A percentile compares a stretch with the other conserved stretches of the same genome.
Conservation (phyloP, 2,888 invertebrate genomes). For the Callyntrura guangdongensis region DNA sequence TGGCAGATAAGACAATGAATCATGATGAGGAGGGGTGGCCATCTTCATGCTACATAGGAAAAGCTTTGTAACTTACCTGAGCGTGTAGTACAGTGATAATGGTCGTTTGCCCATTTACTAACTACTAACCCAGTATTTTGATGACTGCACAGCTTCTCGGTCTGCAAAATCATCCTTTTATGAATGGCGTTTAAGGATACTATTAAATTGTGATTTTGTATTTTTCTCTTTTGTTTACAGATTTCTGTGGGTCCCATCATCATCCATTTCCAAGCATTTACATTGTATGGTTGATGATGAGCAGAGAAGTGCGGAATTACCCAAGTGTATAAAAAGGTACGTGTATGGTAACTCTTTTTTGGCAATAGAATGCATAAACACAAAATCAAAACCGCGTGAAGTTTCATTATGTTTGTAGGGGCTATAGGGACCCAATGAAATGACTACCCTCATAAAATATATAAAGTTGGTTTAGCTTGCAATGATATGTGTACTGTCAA, state of each 20-base stretch:
- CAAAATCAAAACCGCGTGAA: too few species aligned
- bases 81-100: neutral
- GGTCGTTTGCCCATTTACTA: neutral
- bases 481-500: too few species aligned
- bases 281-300: too few species aligned
- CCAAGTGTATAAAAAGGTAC: too few species aligned
- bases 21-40: constrained; percentile 14
- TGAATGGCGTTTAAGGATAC: neutral
- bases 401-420: too few species aligned
- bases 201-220: neutral
- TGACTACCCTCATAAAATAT: too few species aligned
- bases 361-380: too few species aligned
- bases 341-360: too few species aligned
- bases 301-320: too few species aligned
- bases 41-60: constrained; percentile 14
- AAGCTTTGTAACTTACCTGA: neutral
- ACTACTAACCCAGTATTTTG: neutral
- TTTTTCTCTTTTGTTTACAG: neutral
- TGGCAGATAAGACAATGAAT: constrained; percentile 1
- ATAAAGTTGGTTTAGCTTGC: too few species aligned
- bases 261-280: too few species aligned
- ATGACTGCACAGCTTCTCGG: neutral
- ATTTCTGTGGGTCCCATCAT: neutral
- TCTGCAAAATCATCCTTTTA: neutral
- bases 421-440: too few species aligned